Base-by-base conservation (phyloP, 2,888 invertebrate species). In the Ectemnius cavifrons region DNA sequence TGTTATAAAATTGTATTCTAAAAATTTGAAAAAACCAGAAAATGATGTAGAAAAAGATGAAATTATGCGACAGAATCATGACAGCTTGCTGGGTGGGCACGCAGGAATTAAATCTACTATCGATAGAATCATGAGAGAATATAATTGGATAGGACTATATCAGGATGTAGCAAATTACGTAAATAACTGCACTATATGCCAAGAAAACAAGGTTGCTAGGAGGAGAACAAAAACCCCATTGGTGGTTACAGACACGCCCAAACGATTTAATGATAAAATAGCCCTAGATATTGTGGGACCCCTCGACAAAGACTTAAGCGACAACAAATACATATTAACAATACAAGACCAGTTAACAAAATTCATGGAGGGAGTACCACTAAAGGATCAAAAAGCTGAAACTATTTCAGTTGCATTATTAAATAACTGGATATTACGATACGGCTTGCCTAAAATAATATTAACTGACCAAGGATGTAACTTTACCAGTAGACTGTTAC, bases 401-500 rank as follows among this genome's bases (percentile, higher is more conserved):
- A 62, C 46, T 16, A 46, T 62, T 5, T 11, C 18, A 2, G 6
- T 13, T 20, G 16, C 47, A 11, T 13, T 62, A 11, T 27, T 23
- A 1, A 27, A 63, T 16, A 47, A 18, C 3, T 63, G 52, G 52
- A 52, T 52, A 27, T n/a, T 49, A 27, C 20, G 28, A 52, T 63
- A 63, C 45, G 57, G 65, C 8, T 45, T 45, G 16, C 65, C 57
- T 13, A 56, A 57, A 57, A 16, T 45, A 16, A 57, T 65, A 57
- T 13, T 65, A n/a, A 65, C 65, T 13, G 65, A 65, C 27, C 18
- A 16, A 45, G 65, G 65, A 11, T 16, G 57, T 8, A 56, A 64
- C 49, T 64, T 52, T 16, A 28, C 56, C 8, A 16, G n/a, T 14
- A 28, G 52, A 52, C 23, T 64, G 27, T 52, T 64, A 27, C n/a